Base-by-base conservation (phyloP, 2,797 vertebrate species). In the Tauraco hartlaubi region DNA sequence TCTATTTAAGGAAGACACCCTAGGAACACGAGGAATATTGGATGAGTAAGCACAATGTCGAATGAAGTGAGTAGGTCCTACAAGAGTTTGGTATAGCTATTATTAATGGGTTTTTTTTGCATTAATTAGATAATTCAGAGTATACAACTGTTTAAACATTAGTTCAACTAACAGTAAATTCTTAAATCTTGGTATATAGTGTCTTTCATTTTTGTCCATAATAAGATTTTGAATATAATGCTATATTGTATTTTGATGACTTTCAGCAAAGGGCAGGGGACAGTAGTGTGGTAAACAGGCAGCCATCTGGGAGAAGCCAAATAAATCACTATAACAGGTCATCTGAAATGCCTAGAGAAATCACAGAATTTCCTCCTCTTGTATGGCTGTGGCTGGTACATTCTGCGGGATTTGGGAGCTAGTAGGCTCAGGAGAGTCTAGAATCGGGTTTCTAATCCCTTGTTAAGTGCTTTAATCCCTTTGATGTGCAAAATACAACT, bases 401-500 rank as follows among this genome's bases (percentile, higher is more conserved):
- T 81, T 80, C 59, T 9, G 12, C 66, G 76, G 79, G n/a, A 72
- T 90, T 78, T 88, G 35, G 71, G 51, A 93, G 83, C 81, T 20
- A 78, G 62, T 17, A 76, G 74, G 12, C 59, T 83, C 72, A n/a
- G 25, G 37, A 88, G 75, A 63, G 33, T 86, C 66, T 88, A 58
- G 76, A 92, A 59, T 86, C 79, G 62, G 58, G 31, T 90, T 94
- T 78, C 64, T 78, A 96, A 88, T 96, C 69, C 93, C 94, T 62
- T 84, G 22, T 62, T 86, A 86, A 93, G 2, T 86, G 43, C 48
- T 84, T 72, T 92, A 93, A 86, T 95, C 69, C 79, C 80, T 96
- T 94, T 95, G 95, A 95, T 92, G 80, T 96, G 69, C 69, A 94
- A 78, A 96, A 88, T 82, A 44, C 28, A 11, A 11, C 48, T 52